Base-by-base conservation (phyloP, 1,140 invertebrate species). In the Globodera ellingtonae region DNA sequence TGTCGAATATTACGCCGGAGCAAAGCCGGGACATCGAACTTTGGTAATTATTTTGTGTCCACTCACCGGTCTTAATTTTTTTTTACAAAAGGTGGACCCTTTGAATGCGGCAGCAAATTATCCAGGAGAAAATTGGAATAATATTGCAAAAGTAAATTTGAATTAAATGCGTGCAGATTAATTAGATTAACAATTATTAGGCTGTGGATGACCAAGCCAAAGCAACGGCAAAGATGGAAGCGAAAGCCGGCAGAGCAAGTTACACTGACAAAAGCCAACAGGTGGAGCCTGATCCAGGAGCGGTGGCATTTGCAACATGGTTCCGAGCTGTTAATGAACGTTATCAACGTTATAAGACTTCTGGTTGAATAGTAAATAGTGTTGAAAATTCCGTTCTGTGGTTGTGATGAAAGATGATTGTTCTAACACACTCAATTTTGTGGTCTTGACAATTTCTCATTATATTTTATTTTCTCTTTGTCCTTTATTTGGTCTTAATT, bases 1-100 rank as follows among this genome's bases (percentile, higher is more conserved):
- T 0, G 91, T 94, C 7, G 91, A 91, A 76, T 93, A 92, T 84
- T 94, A 95, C 88, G 93, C 94, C 18, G 92, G 92, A 81, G 94
- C 94, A 0, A 91, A 92, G 82, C 90, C 92, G 8, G 94, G 94
- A 2, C 93, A 95, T 87, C 91, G 94, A 85, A 94, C 94, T 62
- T 93, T 95, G 93, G 90, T 91, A 18, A 79, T 18, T 47, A 44
- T 9, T 78, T 81, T 21, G 21, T 21, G 59, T 3, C 3, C n/a
- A 65, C 2, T 21, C 59, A 65, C 59, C n/a, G 35, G 56, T 62
- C 35, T 7, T 18, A 35, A 15, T 70, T 47, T 75, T 46, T 56
- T 18, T 75, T 75, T 79, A 52, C 35, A 35, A 35, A 35, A 79
- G 79, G 77, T 84, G 18, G 83, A 84, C 75, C 83, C 83, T 47